Conservation (phyloP, 2,888 invertebrate species). For the Parnassius orleans region DNA sequence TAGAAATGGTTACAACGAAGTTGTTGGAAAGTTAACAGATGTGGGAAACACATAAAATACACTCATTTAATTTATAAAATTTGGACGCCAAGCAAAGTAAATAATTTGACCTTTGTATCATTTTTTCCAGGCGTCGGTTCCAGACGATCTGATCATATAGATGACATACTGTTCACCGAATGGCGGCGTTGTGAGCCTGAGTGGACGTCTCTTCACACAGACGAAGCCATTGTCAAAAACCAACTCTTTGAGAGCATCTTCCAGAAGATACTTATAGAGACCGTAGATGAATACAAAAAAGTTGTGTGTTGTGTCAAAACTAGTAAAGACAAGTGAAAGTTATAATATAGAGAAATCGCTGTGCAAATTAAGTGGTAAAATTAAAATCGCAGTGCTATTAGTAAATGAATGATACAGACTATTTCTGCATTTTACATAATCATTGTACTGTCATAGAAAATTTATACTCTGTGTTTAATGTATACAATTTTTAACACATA, state of each 20-base stretch:
- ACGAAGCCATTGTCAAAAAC: constrained; percentile 65
- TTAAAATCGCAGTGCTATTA: constrained; percentile 6
- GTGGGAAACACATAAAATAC: no score
- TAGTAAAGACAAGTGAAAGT: constrained; percentile 14
- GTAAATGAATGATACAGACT: background rate
- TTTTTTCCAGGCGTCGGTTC: constrained; percentile 54
- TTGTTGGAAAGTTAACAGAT: no score
- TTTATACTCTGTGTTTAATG: background rate
- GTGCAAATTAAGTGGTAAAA: constrained; percentile 7
- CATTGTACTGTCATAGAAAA: constrained; percentile 1
- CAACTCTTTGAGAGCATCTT: constrained; percentile 71
- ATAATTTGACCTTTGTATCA: background rate
- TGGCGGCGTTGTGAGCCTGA: constrained; percentile 73
- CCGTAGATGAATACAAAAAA: constrained; percentile 66
- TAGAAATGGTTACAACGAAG: no score
- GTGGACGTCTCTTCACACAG: constrained; percentile 65
- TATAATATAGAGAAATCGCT: constrained; percentile 7
- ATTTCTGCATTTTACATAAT: background rate
- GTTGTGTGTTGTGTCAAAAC: constrained; percentile 39
- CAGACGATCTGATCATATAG: constrained; percentile 68
- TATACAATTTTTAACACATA: no score
- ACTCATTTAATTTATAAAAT: no score
- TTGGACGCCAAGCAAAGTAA: no score
- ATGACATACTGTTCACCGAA: constrained; percentile 68
- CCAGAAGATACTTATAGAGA: constrained; percentile 64